These are phyloP conservation scores for Lethenteron reissneri DNA, from an alignment of 2,113 vertebrate species.

Conservation along the genomic window DNA sequence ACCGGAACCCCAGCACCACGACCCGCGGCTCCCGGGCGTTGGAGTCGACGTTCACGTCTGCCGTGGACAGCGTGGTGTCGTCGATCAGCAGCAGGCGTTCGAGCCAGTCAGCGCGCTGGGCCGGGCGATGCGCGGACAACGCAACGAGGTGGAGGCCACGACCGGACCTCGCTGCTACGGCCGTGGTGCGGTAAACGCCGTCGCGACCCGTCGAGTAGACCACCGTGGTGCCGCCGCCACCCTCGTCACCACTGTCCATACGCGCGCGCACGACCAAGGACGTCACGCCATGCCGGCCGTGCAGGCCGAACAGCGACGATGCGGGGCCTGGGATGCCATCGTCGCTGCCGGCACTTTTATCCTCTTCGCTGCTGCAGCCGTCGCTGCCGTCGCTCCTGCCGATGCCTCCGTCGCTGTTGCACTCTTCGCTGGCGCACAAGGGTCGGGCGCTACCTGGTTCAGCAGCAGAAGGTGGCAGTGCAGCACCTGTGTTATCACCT, in stretches of 20 bases:
- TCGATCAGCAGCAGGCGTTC: slow-evolving; percentile 37
- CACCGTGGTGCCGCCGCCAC: slow-evolving; percentile 16
- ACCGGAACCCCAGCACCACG: slow-evolving; percentile 55
- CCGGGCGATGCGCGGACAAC: slow-evolving; percentile 12
- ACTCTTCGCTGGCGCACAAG: no score
- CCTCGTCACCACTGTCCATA: neutral
- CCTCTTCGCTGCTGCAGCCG: neutral
- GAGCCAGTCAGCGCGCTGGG: slow-evolving; percentile 65
- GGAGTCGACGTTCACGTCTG: slow-evolving; percentile 1
- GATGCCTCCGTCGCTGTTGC: neutral
- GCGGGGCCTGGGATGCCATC: slow-evolving; percentile 16
- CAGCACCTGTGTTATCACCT: neutral
- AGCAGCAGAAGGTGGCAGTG: neutral
- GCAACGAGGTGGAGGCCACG: slow-evolving; percentile 31
- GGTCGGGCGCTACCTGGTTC: no score
- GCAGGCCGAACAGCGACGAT: slow-evolving; percentile 41
- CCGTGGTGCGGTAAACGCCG: slow-evolving; percentile 42
- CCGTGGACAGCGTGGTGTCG: slow-evolving; percentile 8
- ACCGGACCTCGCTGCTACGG: slow-evolving; percentile 13
- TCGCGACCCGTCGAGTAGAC: slow-evolving; percentile 72
- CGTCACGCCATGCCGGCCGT: slow-evolving; percentile 68
- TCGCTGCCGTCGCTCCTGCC: accelerated
- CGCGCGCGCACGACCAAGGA: slow-evolving; percentile 28
- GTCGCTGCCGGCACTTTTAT: no score
- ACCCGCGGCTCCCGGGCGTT: slow-evolving; percentile 19